A percentile compares a stretch with the other conserved stretches of the same genome.
phyloP scores from a whole-genome alignment of 2,113 vertebrate genomes.

The Petrocephalus microphthalmus region DNA sequence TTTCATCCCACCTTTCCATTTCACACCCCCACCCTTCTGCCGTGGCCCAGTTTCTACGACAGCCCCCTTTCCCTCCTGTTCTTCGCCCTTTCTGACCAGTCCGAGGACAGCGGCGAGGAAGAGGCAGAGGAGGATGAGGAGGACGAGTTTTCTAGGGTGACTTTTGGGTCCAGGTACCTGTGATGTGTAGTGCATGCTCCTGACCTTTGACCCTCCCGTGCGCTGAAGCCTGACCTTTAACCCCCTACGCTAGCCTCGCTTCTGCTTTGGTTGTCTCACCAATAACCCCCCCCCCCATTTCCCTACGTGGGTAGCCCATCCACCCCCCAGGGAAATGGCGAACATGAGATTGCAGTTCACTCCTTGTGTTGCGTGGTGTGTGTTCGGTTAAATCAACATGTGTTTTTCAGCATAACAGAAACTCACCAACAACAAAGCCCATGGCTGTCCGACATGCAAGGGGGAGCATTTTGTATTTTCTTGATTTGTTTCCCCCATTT shows the following conservation, averaged over 20 bases:
- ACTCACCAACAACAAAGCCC: neutral
- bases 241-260: slow-evolving; percentile 15
- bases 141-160: slow-evolving; percentile 91
- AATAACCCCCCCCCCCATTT: neutral
- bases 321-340: neutral
- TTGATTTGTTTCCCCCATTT: neutral
- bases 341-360: neutral
- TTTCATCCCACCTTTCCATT: slow-evolving; percentile 4
- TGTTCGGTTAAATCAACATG: neutral
- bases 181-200: slow-evolving; percentile 49
- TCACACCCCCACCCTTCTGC: slow-evolving; percentile 22
- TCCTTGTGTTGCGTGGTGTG: neutral
- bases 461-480: neutral
- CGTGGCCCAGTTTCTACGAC: slow-evolving; percentile 44
- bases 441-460: neutral
- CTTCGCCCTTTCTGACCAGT: slow-evolving; percentile 82
- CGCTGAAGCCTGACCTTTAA: slow-evolving; percentile 41
- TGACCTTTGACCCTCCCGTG: slow-evolving; percentile 35
- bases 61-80: slow-evolving; percentile 88
- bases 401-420: neutral
- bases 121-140: slow-evolving; percentile 69
- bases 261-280: neutral
- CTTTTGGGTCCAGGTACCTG: slow-evolving; percentile 98
- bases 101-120: slow-evolving; percentile 91
- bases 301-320: neutral